Evolutionary conservation across 2,113 vertebrate species (phyloP).

Genomic region (Gobius niger): DNA sequence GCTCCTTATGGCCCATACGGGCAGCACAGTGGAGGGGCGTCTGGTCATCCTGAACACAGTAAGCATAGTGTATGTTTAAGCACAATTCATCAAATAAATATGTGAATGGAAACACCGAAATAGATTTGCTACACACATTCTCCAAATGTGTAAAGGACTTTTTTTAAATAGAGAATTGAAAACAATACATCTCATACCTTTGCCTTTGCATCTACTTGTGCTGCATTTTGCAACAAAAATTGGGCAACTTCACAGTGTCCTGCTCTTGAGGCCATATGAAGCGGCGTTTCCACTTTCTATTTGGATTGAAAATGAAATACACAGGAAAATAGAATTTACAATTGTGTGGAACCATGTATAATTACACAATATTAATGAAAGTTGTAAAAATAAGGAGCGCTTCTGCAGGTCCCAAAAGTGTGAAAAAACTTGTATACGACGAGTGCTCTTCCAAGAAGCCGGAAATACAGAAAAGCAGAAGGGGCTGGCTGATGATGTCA

Average conservation of each 20-base stretch:
- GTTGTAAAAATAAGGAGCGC: too few relatives aligned
- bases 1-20: constrained; percentile 89
- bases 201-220: constrained; percentile 93
- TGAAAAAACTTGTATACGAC: too few relatives aligned
- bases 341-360: not conserved
- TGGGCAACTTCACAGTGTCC: constrained; percentile 93
- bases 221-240: constrained; percentile 94
- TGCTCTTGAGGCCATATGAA: constrained; percentile 96
- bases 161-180: not conserved
- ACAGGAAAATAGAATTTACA: not conserved
- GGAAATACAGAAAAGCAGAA: too few relatives aligned
- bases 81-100: not conserved
- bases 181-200: constrained; percentile 76
- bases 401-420: too few relatives aligned
- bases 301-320: constrained; percentile 17
- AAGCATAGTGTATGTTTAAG: not conserved
- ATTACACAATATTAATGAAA: not conserved
- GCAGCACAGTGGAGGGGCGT: constrained; percentile 96
- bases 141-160: not conserved
- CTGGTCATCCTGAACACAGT: constrained; percentile 87
- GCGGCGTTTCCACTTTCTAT: constrained; percentile 96
- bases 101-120: not conserved
- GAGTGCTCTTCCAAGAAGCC: too few relatives aligned
- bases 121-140: not conserved
- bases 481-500: too few relatives aligned